Percentiles rank a stretch among this genome's conserved stretches.
phyloP scores from a whole-genome alignment of 2,113 vertebrate species.

The Oryzias celebensis region DNA sequence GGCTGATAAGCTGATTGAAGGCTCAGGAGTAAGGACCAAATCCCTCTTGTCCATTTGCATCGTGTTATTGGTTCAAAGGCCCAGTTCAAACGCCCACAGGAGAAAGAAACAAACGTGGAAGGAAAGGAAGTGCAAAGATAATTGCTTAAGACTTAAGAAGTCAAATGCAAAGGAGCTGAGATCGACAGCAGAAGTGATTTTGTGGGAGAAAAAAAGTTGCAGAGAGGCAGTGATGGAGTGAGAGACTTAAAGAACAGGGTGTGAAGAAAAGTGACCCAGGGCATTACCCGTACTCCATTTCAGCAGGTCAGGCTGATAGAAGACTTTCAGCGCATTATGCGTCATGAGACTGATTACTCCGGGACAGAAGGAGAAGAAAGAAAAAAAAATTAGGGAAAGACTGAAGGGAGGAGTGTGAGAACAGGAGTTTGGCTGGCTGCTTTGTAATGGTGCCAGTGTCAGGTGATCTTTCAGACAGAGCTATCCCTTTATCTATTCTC shows the following conservation, averaged over 20 bases:
- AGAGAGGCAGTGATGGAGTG: conserved; percentile 24
- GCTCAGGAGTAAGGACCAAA: conserved; percentile 70
- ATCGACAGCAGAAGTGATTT: conserved; percentile 25
- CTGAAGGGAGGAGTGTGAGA: conserved; percentile 37
- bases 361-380: conserved; percentile 58
- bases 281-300: conserved; percentile 74
- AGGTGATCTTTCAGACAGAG: conserved; percentile 65
- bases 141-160: conserved; percentile 53
- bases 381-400: conserved; percentile 40
- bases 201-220: conserved; percentile 26
- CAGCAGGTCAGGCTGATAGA: conserved; percentile 68
- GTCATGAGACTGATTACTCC: conserved; percentile 78
- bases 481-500: conserved; percentile 20
- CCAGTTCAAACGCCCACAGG: conserved; percentile 69
- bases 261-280: conserved; percentile 67
- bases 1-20: conserved; percentile 74
- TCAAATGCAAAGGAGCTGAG: conserved; percentile 38
- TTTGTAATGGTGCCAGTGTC: conserved; percentile 70
- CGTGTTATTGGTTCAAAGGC: conserved; percentile 76
- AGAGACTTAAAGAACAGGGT: conserved; percentile 49
- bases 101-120: conserved; percentile 29
- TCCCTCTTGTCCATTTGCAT: conserved; percentile 74
- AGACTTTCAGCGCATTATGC: conserved; percentile 73
- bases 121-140: conserved; percentile 23
- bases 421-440: conserved; percentile 52